These are phyloP conservation scores for Bungarus multicinctus DNA, from an alignment of 2,113 vertebrate species.

Conservation along the genomic window DNA sequence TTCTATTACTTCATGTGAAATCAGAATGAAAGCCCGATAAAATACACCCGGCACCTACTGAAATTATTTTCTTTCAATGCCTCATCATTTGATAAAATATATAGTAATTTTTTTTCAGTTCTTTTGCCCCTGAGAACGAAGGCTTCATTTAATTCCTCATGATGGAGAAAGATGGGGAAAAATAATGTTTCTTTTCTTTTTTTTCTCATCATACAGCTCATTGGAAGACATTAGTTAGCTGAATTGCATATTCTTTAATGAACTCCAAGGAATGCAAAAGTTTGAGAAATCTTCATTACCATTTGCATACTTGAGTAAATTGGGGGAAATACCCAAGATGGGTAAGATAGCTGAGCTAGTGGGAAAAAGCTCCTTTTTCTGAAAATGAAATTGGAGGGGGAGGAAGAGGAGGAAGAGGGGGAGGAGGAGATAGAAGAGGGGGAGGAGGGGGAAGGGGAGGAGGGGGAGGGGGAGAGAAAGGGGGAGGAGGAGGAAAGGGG, in stretches of 20 bases:
- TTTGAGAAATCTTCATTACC: constrained; percentile 42
- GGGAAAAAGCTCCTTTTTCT: neutral
- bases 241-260: constrained; percentile 22
- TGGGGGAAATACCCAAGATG: neutral
- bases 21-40: neutral
- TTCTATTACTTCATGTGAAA: constrained; percentile 8
- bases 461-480: neutral
- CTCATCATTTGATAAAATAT: constrained; percentile 10
- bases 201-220: neutral
- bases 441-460: too few species aligned
- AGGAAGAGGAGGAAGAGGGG: neutral
- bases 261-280: constrained; percentile 1
- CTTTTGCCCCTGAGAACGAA: constrained; percentile 13
- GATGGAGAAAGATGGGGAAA: neutral
- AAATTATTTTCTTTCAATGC: neutral
- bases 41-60: neutral
- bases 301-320: constrained; percentile 6
- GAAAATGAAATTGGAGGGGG: neutral
- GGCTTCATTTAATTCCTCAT: constrained; percentile 51
- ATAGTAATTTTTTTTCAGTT: constrained; percentile 20
- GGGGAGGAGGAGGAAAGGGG: too few species aligned
- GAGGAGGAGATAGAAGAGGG: too few species aligned
- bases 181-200: neutral
- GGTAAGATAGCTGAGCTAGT: neutral
- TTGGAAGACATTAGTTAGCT: constrained; percentile 21